phyloP scores from a whole-genome alignment of 1,140 invertebrate species.

The Drosophila quadrilineata region DNA sequence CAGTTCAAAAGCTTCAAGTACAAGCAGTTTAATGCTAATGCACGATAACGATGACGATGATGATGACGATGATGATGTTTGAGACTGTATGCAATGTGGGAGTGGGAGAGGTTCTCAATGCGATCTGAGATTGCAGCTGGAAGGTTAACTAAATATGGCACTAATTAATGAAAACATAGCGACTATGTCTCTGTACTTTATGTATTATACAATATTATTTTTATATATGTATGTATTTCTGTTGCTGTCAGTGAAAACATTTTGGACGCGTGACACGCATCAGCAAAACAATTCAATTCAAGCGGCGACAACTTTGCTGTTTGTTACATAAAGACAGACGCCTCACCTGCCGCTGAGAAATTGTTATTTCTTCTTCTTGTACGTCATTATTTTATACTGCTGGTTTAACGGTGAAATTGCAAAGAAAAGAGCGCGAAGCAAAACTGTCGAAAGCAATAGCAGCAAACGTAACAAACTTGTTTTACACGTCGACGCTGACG shows the following conservation, averaged over 20 bases:
- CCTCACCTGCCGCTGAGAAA: slow-evolving; percentile 63
- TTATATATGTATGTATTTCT: slow-evolving; percentile 17
- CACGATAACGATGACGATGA: slow-evolving; percentile 41
- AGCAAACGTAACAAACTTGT: slow-evolving; percentile 76
- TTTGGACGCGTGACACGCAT: slow-evolving; percentile 63
- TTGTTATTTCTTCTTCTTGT: slow-evolving; percentile 16
- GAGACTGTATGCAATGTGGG: slow-evolving; percentile 1
- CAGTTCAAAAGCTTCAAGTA: slow-evolving; percentile 59
- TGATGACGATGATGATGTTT: slow-evolving; percentile 7
- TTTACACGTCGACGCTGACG: slow-evolving; percentile 46
- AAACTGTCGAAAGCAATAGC: slow-evolving; percentile 24
- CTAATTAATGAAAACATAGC: background rate
- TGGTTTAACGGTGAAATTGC: slow-evolving; percentile 76
- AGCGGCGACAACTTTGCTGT: slow-evolving; percentile 22
- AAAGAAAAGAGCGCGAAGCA: slow-evolving; percentile 62
- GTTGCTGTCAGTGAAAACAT: slow-evolving; percentile 65
- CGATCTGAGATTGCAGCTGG: slow-evolving; percentile 1
- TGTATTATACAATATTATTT: slow-evolving; percentile 57
- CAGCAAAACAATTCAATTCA: slow-evolving; percentile 29
- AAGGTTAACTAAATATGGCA: slow-evolving; percentile 9
- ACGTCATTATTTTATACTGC: no score
- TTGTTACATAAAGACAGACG: slow-evolving; percentile 62
- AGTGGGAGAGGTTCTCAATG: slow-evolving; percentile 24
- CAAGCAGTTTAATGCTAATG: no score
- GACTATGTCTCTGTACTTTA: background rate